phyloP scores from a whole-genome alignment of 2,113 vertebrate genomes.

The Ageneiosus marmoratus region DNA sequence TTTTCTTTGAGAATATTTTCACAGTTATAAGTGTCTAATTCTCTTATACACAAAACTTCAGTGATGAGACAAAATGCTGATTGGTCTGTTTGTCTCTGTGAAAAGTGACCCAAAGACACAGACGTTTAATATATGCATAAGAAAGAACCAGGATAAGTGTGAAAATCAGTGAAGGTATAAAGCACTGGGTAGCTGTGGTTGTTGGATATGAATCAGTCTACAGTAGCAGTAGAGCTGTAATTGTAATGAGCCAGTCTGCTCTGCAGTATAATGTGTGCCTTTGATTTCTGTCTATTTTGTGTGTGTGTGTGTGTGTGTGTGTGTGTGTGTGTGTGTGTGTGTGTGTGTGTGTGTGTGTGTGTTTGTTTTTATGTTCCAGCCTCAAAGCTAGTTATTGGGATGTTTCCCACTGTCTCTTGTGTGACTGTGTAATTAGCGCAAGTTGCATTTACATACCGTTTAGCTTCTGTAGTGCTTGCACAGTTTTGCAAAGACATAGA shows the following conservation, averaged over 20 bases:
- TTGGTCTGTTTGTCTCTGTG: background rate
- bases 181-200: slow-evolving; percentile 26
- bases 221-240: slow-evolving; percentile 30
- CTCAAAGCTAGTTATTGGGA: slow-evolving; percentile 45
- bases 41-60: background rate
- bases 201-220: slow-evolving; percentile 11
- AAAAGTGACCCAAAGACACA: background rate
- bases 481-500: slow-evolving; percentile 23
- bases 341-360: too few species aligned
- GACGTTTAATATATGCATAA: background rate
- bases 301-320: too few species aligned
- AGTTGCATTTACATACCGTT: slow-evolving; percentile 51
- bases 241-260: slow-evolving; percentile 40
- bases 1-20: background rate
- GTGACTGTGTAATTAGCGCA: slow-evolving; percentile 57
- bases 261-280: slow-evolving; percentile 3
- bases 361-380: slow-evolving; percentile 55
- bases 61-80: background rate
- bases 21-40: background rate
- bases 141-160: background rate
- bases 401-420: slow-evolving; percentile 49
- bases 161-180: slow-evolving; percentile 42
- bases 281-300: slow-evolving; percentile 41
- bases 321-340: too few species aligned
- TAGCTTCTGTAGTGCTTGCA: slow-evolving; percentile 36